These are phyloP conservation scores for Tribolium freemani DNA, from an alignment of 2,888 invertebrate genomes.

Conservation along the genomic window DNA sequence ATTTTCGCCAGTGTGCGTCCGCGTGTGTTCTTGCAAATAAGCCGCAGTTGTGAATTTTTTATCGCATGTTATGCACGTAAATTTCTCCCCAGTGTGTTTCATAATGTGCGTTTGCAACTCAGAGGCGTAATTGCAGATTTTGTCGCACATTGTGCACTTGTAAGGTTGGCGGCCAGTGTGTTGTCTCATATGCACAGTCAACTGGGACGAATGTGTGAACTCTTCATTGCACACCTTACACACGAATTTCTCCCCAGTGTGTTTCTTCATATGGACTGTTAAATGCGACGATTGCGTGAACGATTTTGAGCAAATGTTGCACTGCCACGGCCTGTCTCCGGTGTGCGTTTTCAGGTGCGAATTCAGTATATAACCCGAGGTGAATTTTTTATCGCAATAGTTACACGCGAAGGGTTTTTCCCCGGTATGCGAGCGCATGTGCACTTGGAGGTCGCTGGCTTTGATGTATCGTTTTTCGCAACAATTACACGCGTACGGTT, in stretches of 20 bases:
- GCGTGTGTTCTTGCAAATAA: constrained; percentile 50
- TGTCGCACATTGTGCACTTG: constrained; percentile 60
- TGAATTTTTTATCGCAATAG: constrained; percentile 58
- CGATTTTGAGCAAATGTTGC: constrained; percentile 70
- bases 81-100: constrained; percentile 60
- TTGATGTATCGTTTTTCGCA: constrained; percentile 72
- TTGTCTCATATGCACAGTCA: constrained; percentile 61
- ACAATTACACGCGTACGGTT: constrained; percentile 69
- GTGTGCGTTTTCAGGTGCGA: constrained; percentile 73
- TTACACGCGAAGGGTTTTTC: constrained; percentile 69
- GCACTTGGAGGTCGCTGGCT: constrained; percentile 68
- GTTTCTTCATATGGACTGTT: constrained; percentile 71
- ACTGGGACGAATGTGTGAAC: constrained; percentile 62
- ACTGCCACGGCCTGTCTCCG: constrained; percentile 71
- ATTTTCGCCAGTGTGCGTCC: constrained; percentile 45
- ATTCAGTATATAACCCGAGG: constrained; percentile 65
- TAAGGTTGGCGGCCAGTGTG: constrained; percentile 64
- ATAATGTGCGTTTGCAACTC: constrained; percentile 59
- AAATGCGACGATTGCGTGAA: constrained; percentile 74
- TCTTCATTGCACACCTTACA: constrained; percentile 60
- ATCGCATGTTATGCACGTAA: constrained; percentile 57
- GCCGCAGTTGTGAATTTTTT: constrained; percentile 52
- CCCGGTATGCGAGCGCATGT: constrained; percentile 63
- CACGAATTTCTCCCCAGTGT: constrained; percentile 68
- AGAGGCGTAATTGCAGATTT: constrained; percentile 59